Evolutionary conservation across 1,140 invertebrate species (phyloP), one percentile per base, ranked within the genome.

Genomic region (Magallana gigas): DNA sequence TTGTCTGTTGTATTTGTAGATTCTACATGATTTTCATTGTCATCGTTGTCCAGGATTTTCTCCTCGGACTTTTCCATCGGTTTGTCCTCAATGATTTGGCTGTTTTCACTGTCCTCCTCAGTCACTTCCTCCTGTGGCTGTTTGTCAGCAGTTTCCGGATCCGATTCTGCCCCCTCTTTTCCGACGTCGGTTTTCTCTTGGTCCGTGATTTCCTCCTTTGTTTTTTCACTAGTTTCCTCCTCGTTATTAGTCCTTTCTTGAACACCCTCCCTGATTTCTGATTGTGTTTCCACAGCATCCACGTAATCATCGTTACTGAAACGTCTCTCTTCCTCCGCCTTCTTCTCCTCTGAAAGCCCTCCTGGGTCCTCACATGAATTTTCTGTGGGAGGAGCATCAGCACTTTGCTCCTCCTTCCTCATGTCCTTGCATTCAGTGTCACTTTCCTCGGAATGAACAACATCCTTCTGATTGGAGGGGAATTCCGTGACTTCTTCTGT

Each of bases 1-100:
- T 83, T 58, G 48, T 83, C 81, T 29, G 57, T 58, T n/a, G 48
- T 84, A 84, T 62, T 84, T 84, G 83, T 84, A 84, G 83, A 84
- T 60, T 84, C 83, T 29, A 84, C 11, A 16, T 58, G 23, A 62
- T 84, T 84, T 62, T 84, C 83, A 84, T 84, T 84, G 23, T 59
- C 57, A 36, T 84, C 59, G 23, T 62, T 84, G 9, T 84, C 83
- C 14, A 59, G 11, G 29, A 58, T 84, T 84, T 59, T 36, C 56
- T 62, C 83, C 12, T 48, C 58, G n/a, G 23, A 84, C 23, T 59
- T 60, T 60, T 62, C 83, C 36, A 18, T 59, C 8, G n/a, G 57
- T 62, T 84, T 62, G 14, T 83, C 81, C 16, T 83, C 81, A 36
- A 76, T 76, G 68, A 76, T 76, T 76, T 76, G 68, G 68, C 57